Conservation (phyloP, 2,797 vertebrate species). For the Enteromius argenteus region DNA sequence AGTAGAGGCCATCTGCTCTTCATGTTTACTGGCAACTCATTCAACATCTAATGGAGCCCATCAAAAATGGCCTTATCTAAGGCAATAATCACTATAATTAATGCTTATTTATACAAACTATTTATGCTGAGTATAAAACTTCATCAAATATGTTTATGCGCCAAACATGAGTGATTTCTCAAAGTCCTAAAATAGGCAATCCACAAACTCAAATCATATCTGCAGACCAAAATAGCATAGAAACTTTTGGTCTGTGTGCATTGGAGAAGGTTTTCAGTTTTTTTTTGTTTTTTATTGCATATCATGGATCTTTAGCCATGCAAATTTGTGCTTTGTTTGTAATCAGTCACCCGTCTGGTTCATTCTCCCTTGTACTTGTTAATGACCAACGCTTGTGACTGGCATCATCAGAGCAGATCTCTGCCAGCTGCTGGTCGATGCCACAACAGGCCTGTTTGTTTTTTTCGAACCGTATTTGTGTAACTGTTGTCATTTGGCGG, state of each 20-base stretch:
- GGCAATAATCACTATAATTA: not conserved
- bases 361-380: constrained; percentile 17
- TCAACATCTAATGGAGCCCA: not conserved
- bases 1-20: constrained; percentile 38
- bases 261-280: not conserved
- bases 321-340: not conserved
- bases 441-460: constrained; percentile 9
- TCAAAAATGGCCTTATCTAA: not conserved
- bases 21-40: constrained; percentile 17
- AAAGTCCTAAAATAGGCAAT: not conserved
- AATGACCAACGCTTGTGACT: constrained; percentile 30
- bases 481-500: constrained; percentile 1
- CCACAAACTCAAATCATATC: not conserved
- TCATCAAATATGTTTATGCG: not conserved
- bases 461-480: constrained; percentile 12
- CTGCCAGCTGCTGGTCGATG: constrained; percentile 20
- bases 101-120: not conserved
- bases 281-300: too few species aligned
- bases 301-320: not conserved
- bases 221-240: not conserved
- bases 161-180: not conserved
- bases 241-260: not conserved
- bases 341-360: constrained; percentile 25
- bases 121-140: not conserved
- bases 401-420: constrained; percentile 22